These are phyloP conservation scores for Gymnocheta viridis DNA, from an alignment of 2,888 invertebrate species.

Conservation along the genomic window DNA sequence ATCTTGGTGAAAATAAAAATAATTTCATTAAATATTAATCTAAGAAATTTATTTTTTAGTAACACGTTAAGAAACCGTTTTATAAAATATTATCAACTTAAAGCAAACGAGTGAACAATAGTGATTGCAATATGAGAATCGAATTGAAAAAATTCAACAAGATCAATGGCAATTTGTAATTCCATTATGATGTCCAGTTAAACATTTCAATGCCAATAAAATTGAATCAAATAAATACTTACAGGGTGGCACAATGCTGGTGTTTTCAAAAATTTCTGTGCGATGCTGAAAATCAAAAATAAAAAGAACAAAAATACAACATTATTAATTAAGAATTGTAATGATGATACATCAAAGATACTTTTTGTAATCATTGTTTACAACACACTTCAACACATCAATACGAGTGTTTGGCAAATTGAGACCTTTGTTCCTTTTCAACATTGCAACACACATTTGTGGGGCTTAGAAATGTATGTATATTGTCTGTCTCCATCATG, in stretches of 20 bases:
- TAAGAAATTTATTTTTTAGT: too few relatives aligned
- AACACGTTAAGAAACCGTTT: too few relatives aligned
- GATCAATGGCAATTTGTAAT: not conserved
- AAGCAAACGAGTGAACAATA: too few relatives aligned
- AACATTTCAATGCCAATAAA: not conserved
- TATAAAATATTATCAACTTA: too few relatives aligned
- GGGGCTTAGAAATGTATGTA: conserved; percentile 21
- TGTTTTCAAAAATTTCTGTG: conserved; percentile 82
- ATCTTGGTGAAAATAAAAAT: too few relatives aligned
- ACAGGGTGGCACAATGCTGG: conserved; percentile 79
- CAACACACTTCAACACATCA: conserved; percentile 27
- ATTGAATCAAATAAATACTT: conserved; percentile 70
- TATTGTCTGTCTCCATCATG: conserved; percentile 27
- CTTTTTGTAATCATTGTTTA: conserved; percentile 3
- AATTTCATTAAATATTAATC: too few relatives aligned
- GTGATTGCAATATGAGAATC: too few relatives aligned
- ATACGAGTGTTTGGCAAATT: conserved; percentile 2
- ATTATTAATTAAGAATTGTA: conserved; percentile 19
- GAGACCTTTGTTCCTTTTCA: conserved; percentile 9
- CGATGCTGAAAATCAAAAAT: conserved; percentile 82
- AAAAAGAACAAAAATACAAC: not conserved
- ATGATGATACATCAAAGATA: conserved; percentile 43
- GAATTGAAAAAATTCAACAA: not conserved
- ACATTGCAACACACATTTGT: conserved; percentile 24
- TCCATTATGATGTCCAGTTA: not conserved